Evolutionary conservation across 2,888 invertebrate genomes (phyloP).

Genomic region (Eilema sororculum): DNA sequence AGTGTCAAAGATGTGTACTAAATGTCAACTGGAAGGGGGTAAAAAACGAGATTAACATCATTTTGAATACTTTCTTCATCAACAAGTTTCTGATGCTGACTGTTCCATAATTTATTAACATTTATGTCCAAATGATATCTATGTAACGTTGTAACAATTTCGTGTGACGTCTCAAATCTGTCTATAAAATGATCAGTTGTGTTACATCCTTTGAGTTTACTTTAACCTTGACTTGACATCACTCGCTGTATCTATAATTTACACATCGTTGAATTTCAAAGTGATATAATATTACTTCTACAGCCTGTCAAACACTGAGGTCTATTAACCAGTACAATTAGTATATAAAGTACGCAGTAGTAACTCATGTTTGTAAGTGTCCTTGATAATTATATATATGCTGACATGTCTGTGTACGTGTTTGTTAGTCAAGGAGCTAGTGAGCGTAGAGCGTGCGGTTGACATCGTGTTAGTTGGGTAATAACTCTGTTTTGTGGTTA

Average conservation of each 20-base stretch:
- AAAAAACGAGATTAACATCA: too few species aligned
- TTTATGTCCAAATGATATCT: too few species aligned
- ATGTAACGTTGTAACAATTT: background rate
- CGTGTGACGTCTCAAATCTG: background rate
- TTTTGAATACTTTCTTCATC: too few species aligned
- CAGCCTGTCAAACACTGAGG: background rate
- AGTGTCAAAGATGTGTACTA: too few species aligned
- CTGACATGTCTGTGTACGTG: conserved; percentile 25
- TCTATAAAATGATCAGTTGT: background rate
- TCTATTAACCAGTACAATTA: conserved; percentile 27
- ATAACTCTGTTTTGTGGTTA: conserved; percentile 4
- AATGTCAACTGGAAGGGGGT: too few species aligned
- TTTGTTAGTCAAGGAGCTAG: conserved; percentile 26
- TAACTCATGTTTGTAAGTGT: conserved; percentile 41
- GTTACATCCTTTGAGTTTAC: background rate
- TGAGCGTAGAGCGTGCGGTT: conserved; percentile 28
- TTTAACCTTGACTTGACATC: background rate
- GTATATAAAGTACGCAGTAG: conserved; percentile 42
- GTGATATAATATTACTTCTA: background rate
- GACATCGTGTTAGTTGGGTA: conserved; percentile 36
- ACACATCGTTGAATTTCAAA: background rate
- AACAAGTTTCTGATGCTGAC: too few species aligned
- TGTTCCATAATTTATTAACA: too few species aligned
- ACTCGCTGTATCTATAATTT: background rate
- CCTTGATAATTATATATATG: conserved; percentile 38